phyloP scores from a whole-genome alignment of 2,113 vertebrate genomes.

The Neogobius melanostomus region DNA sequence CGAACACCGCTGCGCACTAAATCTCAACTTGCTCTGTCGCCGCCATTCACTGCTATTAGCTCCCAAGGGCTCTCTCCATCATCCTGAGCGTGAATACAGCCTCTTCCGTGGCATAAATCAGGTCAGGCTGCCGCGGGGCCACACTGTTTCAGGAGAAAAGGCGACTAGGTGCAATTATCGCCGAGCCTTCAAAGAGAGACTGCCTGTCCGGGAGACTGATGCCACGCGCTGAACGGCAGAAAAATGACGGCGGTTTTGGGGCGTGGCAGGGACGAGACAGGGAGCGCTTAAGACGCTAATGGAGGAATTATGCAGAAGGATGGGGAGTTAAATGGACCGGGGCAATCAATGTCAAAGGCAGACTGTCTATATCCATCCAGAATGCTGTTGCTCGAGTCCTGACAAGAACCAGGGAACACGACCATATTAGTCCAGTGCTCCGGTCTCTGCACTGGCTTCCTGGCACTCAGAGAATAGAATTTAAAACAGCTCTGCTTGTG shows the following conservation, averaged over 20 bases:
- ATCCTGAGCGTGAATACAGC: constrained; percentile 33
- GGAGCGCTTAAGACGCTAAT: constrained; percentile 14
- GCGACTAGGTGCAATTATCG: constrained; percentile 40
- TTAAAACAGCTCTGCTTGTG: too few species aligned
- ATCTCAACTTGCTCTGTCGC: constrained; percentile 35
- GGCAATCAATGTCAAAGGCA: too few species aligned
- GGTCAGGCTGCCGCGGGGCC: constrained; percentile 32
- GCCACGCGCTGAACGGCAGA: constrained; percentile 3
- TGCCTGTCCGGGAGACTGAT: constrained; percentile 53
- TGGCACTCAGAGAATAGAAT: too few species aligned
- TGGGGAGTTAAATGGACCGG: not conserved
- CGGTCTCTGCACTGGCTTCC: too few species aligned
- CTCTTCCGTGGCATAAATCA: constrained; percentile 56
- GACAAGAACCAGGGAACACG: too few species aligned
- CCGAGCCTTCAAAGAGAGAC: constrained; percentile 36
- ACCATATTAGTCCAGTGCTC: too few species aligned
- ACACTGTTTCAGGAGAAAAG: constrained; percentile 40
- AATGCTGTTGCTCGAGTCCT: too few species aligned
- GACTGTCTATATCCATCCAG: too few species aligned
- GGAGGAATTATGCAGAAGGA: constrained; percentile 25
- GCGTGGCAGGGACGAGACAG: constrained; percentile 25
- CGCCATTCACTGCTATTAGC: constrained; percentile 11
- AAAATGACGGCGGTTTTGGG: constrained; percentile 27
- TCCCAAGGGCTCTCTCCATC: constrained; percentile 49
- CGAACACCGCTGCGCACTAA: constrained; percentile 26